Evolutionary conservation across 2,113 vertebrate genomes (phyloP), one percentile per base, ranked within the genome.

Genomic region (Nothocercus nigrocapillus): DNA sequence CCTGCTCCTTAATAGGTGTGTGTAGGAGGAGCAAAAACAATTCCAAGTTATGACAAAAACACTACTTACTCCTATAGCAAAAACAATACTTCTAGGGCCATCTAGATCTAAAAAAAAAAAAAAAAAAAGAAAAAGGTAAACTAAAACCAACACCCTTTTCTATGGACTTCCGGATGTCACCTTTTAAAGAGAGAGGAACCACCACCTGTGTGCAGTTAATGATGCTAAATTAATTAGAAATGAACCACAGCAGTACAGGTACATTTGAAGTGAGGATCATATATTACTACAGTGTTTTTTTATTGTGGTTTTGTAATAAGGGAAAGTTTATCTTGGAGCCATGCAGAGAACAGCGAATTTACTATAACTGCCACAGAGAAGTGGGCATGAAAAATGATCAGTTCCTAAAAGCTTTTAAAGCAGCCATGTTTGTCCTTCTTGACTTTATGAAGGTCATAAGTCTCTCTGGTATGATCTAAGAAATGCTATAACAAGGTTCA

Each of bases 371-470:
- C 70, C 69, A 91, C 47, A 58, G 61, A 94, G 88, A 95, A 89
- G 81, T 82, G 40, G 68, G 40, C 56, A 89, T 62, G 88, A 97
- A 75, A 90, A 96, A 90, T 70, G 89, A 66, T 88, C 63, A 93
- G 53, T 94, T 91, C 74, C 74, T 93, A 94, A 89, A 94, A 61
- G 85, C 73, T 88, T 93, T 97, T 89, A 90, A 95, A 94, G 53
- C 59, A 69, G 84, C 76, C 38, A 45, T 86, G 47, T 94, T 94
- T 95, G 92, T 94, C 95, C 72, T 95, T 85, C 94, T 92, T 77
- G 47, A 76, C 53, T 72, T 94, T 97, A 94, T 91, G 82, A 86
- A 88, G 93, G 93, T 88, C 66, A 64, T 95, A 97, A 96, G 95
- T 97, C 82, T 95, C 74, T 82, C 82, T 90, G 78, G 66, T 90